Conservation (phyloP, 2,888 invertebrate genomes). For the Cylloceria caligata region DNA sequence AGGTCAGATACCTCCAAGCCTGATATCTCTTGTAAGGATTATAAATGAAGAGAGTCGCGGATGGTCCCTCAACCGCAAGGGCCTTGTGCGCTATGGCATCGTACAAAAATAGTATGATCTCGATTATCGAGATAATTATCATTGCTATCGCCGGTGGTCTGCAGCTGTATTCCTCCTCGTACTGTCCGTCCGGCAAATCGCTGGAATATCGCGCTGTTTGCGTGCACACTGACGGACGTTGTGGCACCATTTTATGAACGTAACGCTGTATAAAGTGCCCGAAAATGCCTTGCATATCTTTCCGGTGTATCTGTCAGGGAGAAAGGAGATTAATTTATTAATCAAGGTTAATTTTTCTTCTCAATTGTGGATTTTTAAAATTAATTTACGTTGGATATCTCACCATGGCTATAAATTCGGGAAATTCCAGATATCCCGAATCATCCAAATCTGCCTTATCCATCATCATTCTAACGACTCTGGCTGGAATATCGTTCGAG, state of each 20-base stretch:
- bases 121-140: constrained; percentile 94
- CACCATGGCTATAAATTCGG: constrained; percentile 91
- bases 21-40: constrained; percentile 94
- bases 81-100: constrained; percentile 76
- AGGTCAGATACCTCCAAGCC: constrained; percentile 96
- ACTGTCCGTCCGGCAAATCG: constrained; percentile 89
- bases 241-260: constrained; percentile 87
- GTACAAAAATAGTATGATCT: constrained; percentile 89
- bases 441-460: constrained; percentile 88
- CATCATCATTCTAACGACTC: constrained; percentile 89
- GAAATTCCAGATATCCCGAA: constrained; percentile 89
- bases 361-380: neutral
- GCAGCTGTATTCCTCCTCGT: constrained; percentile 96
- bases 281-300: constrained; percentile 87
- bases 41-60: constrained; percentile 93
- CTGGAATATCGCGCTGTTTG: constrained; percentile 82
- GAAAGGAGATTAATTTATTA: neutral
- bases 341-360: neutral
- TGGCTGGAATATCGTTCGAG: constrained; percentile 89
- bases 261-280: constrained; percentile 88
- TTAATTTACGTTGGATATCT: constrained; percentile 31
- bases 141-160: constrained; percentile 97
- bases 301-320: constrained; percentile 80
- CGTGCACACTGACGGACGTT: constrained; percentile 80
- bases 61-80: constrained; percentile 88